A percentile compares a stretch with the other conserved stretches of the same genome.
Evolutionary conservation across 2,113 vertebrate genomes (phyloP).

Genomic region (Panurus biarmicus): DNA sequence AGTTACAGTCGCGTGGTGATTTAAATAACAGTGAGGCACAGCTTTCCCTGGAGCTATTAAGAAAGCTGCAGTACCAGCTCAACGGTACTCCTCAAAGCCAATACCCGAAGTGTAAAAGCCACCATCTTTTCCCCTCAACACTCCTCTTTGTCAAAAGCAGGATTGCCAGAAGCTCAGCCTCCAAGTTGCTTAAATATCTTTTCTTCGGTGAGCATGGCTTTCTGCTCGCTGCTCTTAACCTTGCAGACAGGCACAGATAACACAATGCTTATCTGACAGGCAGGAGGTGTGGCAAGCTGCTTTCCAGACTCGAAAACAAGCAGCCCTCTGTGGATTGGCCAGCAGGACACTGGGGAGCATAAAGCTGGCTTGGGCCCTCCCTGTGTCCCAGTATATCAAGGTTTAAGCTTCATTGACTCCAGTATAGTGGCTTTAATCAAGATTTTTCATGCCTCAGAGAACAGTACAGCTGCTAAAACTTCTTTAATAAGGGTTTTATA

Average conservation of each 20-base stretch:
- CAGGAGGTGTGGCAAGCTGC: conserved; percentile 22
- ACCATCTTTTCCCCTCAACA: neutral
- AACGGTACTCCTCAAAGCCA: neutral
- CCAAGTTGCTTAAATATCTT: neutral
- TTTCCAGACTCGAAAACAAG: neutral
- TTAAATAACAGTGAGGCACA: neutral
- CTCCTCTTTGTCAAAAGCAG: neutral
- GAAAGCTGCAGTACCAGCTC: neutral
- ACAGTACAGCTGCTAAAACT: conserved; percentile 48
- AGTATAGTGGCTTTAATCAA: conserved; percentile 12
- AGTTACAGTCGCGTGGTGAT: neutral
- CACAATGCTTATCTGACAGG: neutral
- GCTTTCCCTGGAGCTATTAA: neutral
- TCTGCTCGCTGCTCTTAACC: neutral
- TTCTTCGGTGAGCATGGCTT: neutral
- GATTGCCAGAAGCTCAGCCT: neutral
- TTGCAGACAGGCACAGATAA: neutral
- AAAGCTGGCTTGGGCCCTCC: neutral
- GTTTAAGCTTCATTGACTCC: conserved; percentile 44
- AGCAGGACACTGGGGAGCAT: neutral
- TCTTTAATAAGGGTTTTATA: conserved; percentile 42
- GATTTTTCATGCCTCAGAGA: conserved; percentile 52
- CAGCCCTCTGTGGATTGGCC: neutral
- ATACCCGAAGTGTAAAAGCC: neutral
- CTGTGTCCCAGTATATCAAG: neutral